A percentile compares a stretch with the other conserved stretches of the same genome.
phyloP scores from a whole-genome alignment of 1,140 invertebrate genomes.

The Trialeurodes vaporariorum region DNA sequence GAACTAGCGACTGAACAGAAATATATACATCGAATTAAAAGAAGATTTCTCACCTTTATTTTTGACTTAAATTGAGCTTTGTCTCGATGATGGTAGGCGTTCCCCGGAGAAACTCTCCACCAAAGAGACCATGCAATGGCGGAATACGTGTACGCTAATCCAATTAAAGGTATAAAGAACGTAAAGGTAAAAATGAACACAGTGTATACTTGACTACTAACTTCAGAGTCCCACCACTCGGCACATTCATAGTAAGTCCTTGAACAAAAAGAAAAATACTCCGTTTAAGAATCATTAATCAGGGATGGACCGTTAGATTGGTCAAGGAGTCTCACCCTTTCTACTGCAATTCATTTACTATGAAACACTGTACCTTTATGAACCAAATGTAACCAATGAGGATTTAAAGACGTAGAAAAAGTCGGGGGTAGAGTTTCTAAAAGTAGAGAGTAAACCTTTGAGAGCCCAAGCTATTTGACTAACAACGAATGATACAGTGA shows the following conservation, averaged over 20 bases:
- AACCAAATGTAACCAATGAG: no score
- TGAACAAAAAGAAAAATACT: conserved; percentile 4
- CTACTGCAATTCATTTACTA: no score
- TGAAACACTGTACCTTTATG: no score
- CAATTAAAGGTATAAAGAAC: conserved; percentile 38
- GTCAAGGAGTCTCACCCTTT: no score
- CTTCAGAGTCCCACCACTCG: conserved; percentile 29
- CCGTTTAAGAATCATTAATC: no score
- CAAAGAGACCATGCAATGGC: conserved; percentile 36
- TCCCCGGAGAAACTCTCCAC: conserved; percentile 38
- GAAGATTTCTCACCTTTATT: conserved; percentile 32
- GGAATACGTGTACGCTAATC: conserved; percentile 39
- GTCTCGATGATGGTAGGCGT: conserved; percentile 38
- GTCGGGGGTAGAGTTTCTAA: no score
- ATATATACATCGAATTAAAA: conserved; percentile 20
- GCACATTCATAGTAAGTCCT: conserved; percentile 32
- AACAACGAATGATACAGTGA: no score
- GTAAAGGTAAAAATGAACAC: conserved; percentile 38
- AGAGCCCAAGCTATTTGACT: no score
- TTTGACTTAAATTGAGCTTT: conserved; percentile 37
- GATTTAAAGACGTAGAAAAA: no score
- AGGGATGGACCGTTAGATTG: no score
- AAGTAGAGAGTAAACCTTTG: no score
- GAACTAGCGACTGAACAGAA: neutral
- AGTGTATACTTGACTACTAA: conserved; percentile 34